Evolutionary conservation across 2,888 invertebrate species (phyloP), one percentile per base, ranked within the genome.

Genomic region (Sicus ferrugineus): DNA sequence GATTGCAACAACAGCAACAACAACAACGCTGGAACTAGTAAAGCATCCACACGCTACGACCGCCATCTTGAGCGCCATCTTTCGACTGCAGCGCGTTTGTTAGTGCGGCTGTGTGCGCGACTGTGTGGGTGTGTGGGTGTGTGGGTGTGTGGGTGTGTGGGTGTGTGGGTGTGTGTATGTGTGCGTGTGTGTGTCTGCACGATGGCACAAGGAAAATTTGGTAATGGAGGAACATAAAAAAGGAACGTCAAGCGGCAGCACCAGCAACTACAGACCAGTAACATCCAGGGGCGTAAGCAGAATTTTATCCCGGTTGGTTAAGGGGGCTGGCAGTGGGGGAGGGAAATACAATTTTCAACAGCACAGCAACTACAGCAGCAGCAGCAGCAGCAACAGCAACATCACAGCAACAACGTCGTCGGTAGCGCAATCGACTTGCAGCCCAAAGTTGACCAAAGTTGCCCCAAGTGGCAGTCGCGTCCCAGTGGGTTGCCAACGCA

Each of bases 61-160:
- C 30, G 67, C 67, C 67, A 67, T 67, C 67, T 67, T 67, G 58
- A n/a, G 26, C 54, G 52, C 50, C 56, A 59, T 58, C 58, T 58
- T 59, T 34, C 38, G 26, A 26, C 0, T 56, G 3, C 26, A 26
- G 26, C 7, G 2, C n/a, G n/a, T n/a, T n/a, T n/a, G n/a, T n/a
- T n/a, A n/a, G n/a, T 52, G 52, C 21, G 34, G 34, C 38, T 11
- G 23, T 54, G n/a, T 54, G 16, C 3, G 28, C 26, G 14, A n/a
- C 50, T n/a, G n/a, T 14, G 34, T 46, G 7, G 56, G 14, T 11
- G 1, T 62, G 59, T 38, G 9, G 59, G 56, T 61, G 19, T n/a
- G 21, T 28, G 26, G 14, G n/a, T 42, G 48, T 63, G 67, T 34
- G 50, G 61, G 54, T 66, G 69, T 64, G 34, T 66, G 66, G 65